These are phyloP conservation scores for Autographa gamma DNA, from an alignment of 2,888 invertebrate genomes.

Conservation along the genomic window DNA sequence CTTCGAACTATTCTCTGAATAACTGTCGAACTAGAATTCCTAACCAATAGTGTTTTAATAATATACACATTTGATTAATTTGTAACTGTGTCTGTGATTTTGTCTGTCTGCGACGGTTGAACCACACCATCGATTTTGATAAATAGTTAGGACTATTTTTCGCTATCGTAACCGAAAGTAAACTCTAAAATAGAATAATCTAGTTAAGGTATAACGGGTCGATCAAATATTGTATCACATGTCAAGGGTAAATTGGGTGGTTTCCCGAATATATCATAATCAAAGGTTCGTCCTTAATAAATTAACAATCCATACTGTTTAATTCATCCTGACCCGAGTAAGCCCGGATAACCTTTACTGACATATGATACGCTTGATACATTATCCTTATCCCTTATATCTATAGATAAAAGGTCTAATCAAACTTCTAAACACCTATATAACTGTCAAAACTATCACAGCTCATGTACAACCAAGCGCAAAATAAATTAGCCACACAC, in stretches of 20 bases:
- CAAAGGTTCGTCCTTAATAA: slow-evolving; percentile 3
- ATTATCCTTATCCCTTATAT: neutral
- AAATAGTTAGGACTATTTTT: too few relatives aligned
- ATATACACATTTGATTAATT: too few relatives aligned
- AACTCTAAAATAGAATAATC: neutral
- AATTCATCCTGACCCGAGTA: slow-evolving; percentile 5
- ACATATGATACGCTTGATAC: neutral
- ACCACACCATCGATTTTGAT: too few relatives aligned
- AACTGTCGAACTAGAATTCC: too few relatives aligned
- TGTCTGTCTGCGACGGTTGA: too few relatives aligned
- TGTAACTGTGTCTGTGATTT: too few relatives aligned
- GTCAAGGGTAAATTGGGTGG: neutral
- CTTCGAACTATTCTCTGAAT: too few relatives aligned
- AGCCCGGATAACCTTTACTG: slow-evolving; percentile 6
- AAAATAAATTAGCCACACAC: too few relatives aligned
- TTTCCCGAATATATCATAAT: neutral
- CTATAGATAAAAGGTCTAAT: slow-evolving; percentile 1
- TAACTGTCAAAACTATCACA: neutral
- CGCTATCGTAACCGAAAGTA: too few relatives aligned
- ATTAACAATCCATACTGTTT: slow-evolving; percentile 1
- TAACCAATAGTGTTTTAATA: too few relatives aligned
- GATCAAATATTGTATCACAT: slow-evolving; percentile 4
- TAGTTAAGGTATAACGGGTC: neutral
- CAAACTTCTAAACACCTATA: neutral
- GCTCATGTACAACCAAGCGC: neutral